Evolutionary conservation across 2,888 invertebrate species (phyloP).

Genomic region (Seira ritae): DNA sequence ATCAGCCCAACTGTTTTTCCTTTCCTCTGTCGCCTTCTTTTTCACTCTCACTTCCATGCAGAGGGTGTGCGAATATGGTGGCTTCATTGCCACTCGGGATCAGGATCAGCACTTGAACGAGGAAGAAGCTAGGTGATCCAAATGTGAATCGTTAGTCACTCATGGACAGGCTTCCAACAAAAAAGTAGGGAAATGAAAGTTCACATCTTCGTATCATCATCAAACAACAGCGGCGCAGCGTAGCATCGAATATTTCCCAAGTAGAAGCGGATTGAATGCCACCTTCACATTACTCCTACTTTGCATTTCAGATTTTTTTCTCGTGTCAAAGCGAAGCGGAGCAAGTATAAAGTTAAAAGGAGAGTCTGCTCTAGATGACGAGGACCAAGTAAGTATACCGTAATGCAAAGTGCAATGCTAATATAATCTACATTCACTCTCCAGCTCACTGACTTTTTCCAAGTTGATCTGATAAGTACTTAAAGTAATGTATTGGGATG

Average conservation of each 20-base stretch:
- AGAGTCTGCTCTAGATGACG: not conserved
- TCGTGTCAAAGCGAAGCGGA: conserved; percentile 31
- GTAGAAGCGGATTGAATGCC: too few relatives aligned
- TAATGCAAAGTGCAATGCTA: not conserved
- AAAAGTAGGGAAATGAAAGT: conserved; percentile 12
- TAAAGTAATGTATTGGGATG: not conserved
- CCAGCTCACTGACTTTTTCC: not conserved
- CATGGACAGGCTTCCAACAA: conserved; percentile 32
- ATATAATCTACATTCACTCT: not conserved
- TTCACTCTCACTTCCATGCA: conserved; percentile 8
- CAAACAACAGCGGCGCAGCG: not conserved
- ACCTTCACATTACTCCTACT: conserved; percentile 25
- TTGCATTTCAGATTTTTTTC: conserved; percentile 54
- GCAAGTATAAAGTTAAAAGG: conserved; percentile 33
- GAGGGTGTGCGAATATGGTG: not conserved
- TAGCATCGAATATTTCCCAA: not conserved
- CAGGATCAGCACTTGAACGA: conserved; percentile 47
- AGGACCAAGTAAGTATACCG: too few relatives aligned
- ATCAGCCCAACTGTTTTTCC: conserved; percentile 1
- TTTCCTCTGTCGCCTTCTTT: conserved; percentile 19
- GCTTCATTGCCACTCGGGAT: conserved; percentile 51
- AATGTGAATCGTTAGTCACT: conserved; percentile 51
- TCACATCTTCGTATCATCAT: too few relatives aligned
- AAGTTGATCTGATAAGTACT: not conserved
- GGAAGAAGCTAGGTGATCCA: conserved; percentile 38